phyloP scores from a whole-genome alignment of 2,888 invertebrate genomes.

The Tinea semifulvella region DNA sequence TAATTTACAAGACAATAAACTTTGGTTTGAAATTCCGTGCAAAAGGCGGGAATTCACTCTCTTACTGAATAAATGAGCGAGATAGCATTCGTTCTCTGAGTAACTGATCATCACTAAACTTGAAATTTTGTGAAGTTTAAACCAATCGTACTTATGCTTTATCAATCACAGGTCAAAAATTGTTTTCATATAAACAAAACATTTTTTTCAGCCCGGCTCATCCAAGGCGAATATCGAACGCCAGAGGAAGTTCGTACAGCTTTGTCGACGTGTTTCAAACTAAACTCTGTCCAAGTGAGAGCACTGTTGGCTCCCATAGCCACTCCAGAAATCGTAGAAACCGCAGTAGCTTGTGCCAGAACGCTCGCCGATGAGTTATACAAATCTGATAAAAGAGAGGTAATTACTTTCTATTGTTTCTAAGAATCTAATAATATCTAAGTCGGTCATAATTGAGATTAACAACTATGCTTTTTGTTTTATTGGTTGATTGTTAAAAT shows the following conservation, averaged over 20 bases:
- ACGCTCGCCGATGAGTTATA: conserved; percentile 92
- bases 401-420: conserved; percentile 27
- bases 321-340: conserved; percentile 69
- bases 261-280: conserved; percentile 93
- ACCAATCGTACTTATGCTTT: too few relatives aligned
- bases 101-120: neutral
- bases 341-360: conserved; percentile 81
- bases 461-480: too few relatives aligned
- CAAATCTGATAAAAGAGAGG: conserved; percentile 88
- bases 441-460: too few relatives aligned
- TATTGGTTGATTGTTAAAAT: too few relatives aligned
- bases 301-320: conserved; percentile 74
- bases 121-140: too few relatives aligned
- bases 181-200: too few relatives aligned
- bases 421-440: too few relatives aligned
- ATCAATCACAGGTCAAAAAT: too few relatives aligned
- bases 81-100: neutral
- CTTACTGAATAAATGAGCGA: too few relatives aligned
- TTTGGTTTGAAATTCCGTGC: too few relatives aligned
- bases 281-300: conserved; percentile 94
- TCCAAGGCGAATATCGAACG: conserved; percentile 48
- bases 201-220: conserved; percentile 41
- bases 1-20: too few relatives aligned
- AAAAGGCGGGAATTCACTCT: too few relatives aligned
- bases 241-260: conserved; percentile 90